Conservation (phyloP, 2,113 vertebrate species). For the Erythrolamprus reginae region DNA sequence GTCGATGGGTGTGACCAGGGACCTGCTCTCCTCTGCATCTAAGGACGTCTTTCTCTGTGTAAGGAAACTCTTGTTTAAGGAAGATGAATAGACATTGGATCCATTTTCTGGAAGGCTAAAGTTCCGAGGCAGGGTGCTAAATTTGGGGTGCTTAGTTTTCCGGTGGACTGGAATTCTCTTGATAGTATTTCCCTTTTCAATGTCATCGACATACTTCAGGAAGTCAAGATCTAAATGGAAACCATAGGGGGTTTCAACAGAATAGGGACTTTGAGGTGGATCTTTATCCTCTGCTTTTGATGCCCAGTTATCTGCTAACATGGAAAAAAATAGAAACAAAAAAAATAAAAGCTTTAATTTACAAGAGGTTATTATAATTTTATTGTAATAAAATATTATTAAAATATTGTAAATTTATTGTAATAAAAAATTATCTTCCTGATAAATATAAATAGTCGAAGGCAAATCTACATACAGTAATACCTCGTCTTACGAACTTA, state of each 20-base stretch:
- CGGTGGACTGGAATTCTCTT: constrained; percentile 89
- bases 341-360: neutral
- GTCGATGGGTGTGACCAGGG: constrained; percentile 52
- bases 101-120: constrained; percentile 89
- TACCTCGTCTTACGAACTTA: no score
- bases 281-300: constrained; percentile 71
- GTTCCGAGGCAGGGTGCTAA: constrained; percentile 92
- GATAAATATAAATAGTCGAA: neutral
- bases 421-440: no score
- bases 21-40: constrained; percentile 73
- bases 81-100: constrained; percentile 42
- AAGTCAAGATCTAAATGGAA: constrained; percentile 97
- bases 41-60: constrained; percentile 75
- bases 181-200: constrained; percentile 97
- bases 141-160: constrained; percentile 86
- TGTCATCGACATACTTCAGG: constrained; percentile 97
- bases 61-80: constrained; percentile 72
- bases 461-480: neutral
- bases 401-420: no score
- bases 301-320: constrained; percentile 76
- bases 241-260: constrained; percentile 95
- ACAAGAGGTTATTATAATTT: neutral
- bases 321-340: neutral
- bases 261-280: constrained; percentile 86
- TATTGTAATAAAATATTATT: no score